A percentile compares a stretch with the other conserved stretches of the same genome.
Evolutionary conservation across 64 coral and sea anemone genomes (phyloP).

Genomic region (Hydrozoanthus tunicans): DNA sequence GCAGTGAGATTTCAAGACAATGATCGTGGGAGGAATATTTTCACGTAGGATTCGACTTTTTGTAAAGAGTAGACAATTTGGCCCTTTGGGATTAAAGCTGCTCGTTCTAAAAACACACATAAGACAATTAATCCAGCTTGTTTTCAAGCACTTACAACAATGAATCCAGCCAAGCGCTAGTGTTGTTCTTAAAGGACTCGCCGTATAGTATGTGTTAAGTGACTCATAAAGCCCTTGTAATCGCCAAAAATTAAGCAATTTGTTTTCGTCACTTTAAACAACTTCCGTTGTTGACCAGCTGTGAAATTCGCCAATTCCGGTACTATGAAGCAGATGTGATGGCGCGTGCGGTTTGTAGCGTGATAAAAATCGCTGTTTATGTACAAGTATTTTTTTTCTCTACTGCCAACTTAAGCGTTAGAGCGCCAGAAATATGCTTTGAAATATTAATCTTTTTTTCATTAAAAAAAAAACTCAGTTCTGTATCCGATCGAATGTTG

Average conservation of each 20-base stretch:
- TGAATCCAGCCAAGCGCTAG: not conserved
- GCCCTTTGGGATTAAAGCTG: conserved; percentile 12
- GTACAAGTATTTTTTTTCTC: not conserved
- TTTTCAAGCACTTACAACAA: not conserved
- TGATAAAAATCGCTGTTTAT: too few relatives aligned
- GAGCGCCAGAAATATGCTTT: not conserved
- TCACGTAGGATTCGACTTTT: conserved; percentile 52
- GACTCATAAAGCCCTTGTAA: not conserved
- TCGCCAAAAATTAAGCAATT: conserved; percentile 24
- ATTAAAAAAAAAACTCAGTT: not conserved
- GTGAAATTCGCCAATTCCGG: conserved; percentile 31
- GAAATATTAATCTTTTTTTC: too few relatives aligned
- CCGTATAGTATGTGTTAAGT: not conserved
- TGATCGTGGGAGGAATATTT: conserved; percentile 52
- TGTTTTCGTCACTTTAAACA: conserved; percentile 25
- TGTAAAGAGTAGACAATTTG: not conserved
- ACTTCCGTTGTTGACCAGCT: conserved; percentile 23
- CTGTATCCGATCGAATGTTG: too few relatives aligned
- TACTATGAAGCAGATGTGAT: not conserved
- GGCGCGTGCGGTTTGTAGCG: not conserved
- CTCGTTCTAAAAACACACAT: not conserved
- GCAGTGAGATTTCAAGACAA: not conserved
- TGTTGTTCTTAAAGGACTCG: not conserved
- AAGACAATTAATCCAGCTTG: not conserved
- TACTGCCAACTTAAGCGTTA: not conserved